Evolutionary conservation across 2,888 invertebrate genomes (phyloP).

Genomic region (Cataglyphis livida): DNA sequence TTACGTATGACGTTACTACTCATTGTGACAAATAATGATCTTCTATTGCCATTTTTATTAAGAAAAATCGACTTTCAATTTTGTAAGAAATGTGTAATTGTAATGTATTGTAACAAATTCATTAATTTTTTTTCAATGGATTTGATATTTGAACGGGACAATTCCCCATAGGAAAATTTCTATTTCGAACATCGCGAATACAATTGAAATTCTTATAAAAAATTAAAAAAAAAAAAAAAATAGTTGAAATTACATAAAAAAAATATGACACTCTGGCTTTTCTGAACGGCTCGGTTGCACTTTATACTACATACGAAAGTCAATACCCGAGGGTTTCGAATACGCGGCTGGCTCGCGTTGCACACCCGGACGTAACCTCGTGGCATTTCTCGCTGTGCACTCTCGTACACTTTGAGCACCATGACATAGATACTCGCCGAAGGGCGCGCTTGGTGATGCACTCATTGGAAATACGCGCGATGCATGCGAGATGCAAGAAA

Average conservation of each 20-base stretch:
- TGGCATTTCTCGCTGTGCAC: constrained; percentile 68
- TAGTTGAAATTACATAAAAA: not conserved
- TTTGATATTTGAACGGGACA: not conserved
- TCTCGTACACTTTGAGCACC: constrained; percentile 39
- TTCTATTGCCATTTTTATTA: not conserved
- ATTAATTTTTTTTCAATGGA: not conserved
- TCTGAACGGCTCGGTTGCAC: not conserved
- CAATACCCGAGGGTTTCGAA: constrained; percentile 27
- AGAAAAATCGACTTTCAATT: not conserved
- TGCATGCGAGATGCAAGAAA: constrained; percentile 1
- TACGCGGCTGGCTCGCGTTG: constrained; percentile 29
- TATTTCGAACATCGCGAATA: not conserved
- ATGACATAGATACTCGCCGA: constrained; percentile 41
- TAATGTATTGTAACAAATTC: not conserved
- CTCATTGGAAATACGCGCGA: constrained; percentile 30
- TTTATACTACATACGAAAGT: constrained; percentile 15
- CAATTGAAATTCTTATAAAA: not conserved
- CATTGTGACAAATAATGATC: not conserved
- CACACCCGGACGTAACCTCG: constrained; percentile 70
- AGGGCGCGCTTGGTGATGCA: constrained; percentile 50
- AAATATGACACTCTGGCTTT: not conserved
- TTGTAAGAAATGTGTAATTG: not conserved
- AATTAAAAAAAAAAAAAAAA: not conserved
- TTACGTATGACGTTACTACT: not conserved
- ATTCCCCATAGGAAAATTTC: too few species aligned